Evolutionary conservation across 2,113 vertebrate genomes (phyloP), one percentile per base, ranked within the genome.

Genomic region (Myrmecophaga tridactyla): DNA sequence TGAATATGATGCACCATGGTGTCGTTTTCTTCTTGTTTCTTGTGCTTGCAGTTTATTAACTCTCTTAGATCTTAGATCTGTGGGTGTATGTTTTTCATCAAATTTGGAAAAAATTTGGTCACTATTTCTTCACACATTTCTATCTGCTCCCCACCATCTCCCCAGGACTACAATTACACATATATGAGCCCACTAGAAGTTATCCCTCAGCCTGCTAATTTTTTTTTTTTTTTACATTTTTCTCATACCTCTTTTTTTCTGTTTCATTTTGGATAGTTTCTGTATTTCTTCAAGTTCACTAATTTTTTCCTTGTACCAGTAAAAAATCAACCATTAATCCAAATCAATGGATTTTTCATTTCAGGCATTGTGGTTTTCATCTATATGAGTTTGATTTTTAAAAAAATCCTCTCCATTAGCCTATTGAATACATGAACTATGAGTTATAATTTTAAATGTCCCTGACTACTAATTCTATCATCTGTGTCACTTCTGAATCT

Each of bases 171-270:
- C 41, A 5, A 8, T 56, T 41, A 17, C 18, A 76, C 27, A 34
- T 29, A 14, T 0, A 9, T 46, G 51, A 25, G 5, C 25, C 18
- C 67, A 31, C 25, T 27, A 36, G 67, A 60, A 7, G 29, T 18
- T 29, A 25, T 8, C 58, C 7, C 4, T 7, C 6, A 23, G 20
- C 15, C 72, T n/a, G 13, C 15, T 36, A 15, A 0, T 41, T 11
- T 85, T 67, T 60, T 53, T 81, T 11, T 85, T 67, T 60, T 56
- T 81, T 60, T 51, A 39, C 10, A 84, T 63, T 27, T 21, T 17
- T 23, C n/a, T 1, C 1, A 14, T 4, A 10, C n/a, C 15, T 48
- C 12, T 17, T 58, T 56, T n/a, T 53, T 84, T 34, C 1, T 36
- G 27, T 65, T 86, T 92, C 51, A 6, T 27, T 9, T 63, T 39